Evolutionary conservation across 2,797 vertebrate genomes (phyloP).

Genomic region (Bradypodion ventrale): DNA sequence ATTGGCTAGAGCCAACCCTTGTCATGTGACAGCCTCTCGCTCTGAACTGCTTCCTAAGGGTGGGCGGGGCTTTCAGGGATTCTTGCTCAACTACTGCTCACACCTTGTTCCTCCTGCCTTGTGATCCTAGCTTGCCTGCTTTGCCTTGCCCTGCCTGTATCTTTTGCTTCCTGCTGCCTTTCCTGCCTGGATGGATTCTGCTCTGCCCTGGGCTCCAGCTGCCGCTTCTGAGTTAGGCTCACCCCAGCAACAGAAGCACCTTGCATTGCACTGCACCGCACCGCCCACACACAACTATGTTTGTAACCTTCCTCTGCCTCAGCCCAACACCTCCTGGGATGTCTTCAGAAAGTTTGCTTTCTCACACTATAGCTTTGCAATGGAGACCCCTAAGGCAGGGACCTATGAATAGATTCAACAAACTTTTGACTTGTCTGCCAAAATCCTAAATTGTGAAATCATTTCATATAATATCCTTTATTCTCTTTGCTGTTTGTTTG

Average conservation of each 20-base stretch:
- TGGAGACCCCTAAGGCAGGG: not conserved
- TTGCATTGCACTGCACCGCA: not conserved
- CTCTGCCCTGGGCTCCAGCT: conserved; percentile 6
- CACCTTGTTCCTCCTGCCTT: conserved; percentile 13
- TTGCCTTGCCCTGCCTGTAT: conserved; percentile 16
- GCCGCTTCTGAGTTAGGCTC: conserved; percentile 3
- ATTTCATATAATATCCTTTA: not conserved
- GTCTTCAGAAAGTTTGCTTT: not conserved
- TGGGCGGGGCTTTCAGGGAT: not conserved
- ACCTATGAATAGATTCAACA: not conserved
- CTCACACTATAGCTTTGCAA: not conserved
- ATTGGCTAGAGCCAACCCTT: not conserved
- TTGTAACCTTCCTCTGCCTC: conserved; percentile 9
- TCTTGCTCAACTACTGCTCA: not conserved
- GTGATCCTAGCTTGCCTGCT: conserved; percentile 20
- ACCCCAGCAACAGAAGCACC: not conserved
- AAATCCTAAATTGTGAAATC: not conserved
- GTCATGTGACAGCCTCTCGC: not conserved
- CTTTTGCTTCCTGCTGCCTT: conserved; percentile 24
- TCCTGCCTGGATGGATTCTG: conserved; percentile 19
- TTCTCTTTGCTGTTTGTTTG: not conserved
- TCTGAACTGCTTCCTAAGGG: not conserved
- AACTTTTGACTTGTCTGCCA: not conserved
- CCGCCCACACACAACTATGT: conserved; percentile 7
- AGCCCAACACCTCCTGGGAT: not conserved